phyloP scores from a whole-genome alignment of 2,113 vertebrate genomes.

The Ursus arctos region DNA sequence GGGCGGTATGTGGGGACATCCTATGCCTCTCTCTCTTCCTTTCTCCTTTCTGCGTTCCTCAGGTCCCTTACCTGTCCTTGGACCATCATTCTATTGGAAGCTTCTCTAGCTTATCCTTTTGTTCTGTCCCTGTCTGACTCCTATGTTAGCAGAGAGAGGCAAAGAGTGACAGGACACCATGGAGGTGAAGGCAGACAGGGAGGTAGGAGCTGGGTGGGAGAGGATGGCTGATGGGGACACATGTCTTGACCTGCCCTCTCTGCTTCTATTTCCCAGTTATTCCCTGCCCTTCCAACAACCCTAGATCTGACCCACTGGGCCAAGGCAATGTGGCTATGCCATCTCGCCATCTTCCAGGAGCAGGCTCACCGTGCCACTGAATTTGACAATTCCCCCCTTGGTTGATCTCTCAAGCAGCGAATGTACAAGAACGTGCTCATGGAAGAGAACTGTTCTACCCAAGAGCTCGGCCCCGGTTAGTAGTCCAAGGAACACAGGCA shows the following conservation, averaged over 20 bases:
- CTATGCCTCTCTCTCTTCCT: not conserved
- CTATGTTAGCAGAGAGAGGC: not conserved
- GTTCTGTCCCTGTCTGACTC: not conserved
- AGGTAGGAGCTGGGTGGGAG: not conserved
- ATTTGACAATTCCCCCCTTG: too few species aligned
- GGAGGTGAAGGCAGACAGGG: not conserved
- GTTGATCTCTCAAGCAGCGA: not conserved
- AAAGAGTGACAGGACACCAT: not conserved
- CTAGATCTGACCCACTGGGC: not conserved
- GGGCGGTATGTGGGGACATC: not conserved
- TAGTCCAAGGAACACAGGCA: not conserved
- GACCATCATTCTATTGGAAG: not conserved
- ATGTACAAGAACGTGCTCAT: accelerated
- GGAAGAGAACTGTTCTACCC: not conserved
- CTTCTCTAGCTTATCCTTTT: not conserved
- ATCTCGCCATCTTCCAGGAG: not conserved
- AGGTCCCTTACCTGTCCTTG: not conserved
- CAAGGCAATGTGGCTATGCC: not conserved
- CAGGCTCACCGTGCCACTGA: not conserved
- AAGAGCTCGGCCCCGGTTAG: not conserved
- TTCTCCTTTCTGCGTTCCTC: not conserved
- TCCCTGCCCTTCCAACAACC: not conserved
- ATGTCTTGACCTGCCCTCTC: not conserved
- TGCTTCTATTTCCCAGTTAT: not conserved
- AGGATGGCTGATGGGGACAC: not conserved